These are phyloP conservation scores for Gasteruption jaculator DNA, from an alignment of 2,888 invertebrate species.

Conservation along the genomic window DNA sequence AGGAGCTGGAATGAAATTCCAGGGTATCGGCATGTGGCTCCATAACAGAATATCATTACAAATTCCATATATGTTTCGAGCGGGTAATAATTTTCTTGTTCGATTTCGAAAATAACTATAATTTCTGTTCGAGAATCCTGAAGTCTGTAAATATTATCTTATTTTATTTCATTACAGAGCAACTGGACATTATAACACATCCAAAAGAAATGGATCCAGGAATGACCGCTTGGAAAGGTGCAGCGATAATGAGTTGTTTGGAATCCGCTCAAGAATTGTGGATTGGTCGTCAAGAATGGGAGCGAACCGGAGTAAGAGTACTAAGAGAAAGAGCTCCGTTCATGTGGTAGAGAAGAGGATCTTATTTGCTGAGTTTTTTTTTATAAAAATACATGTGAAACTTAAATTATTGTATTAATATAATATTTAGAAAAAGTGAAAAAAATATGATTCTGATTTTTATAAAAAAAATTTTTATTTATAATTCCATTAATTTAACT, in stretches of 20 bases:
- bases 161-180: conserved; percentile 54
- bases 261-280: conserved; percentile 92
- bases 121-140: conserved; percentile 6
- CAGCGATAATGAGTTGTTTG: conserved; percentile 86
- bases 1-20: conserved; percentile 87
- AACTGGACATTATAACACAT: conserved; percentile 83
- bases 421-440: not conserved
- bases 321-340: conserved; percentile 90
- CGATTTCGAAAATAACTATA: not conserved
- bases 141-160: not conserved
- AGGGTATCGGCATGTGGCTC: conserved; percentile 80
- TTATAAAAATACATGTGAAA: not conserved
- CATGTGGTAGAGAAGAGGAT: conserved; percentile 62
- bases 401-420: not conserved
- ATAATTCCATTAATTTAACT: conserved; percentile 24
- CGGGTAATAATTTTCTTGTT: too few species aligned
- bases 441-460: too few species aligned
- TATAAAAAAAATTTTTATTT: conserved; percentile 10
- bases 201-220: conserved; percentile 91
- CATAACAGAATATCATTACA: conserved; percentile 81
- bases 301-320: conserved; percentile 76
- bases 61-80: conserved; percentile 74
- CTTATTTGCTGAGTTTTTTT: conserved; percentile 1
- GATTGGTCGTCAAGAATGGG: conserved; percentile 85
- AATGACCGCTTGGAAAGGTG: conserved; percentile 91